Base-by-base conservation (phyloP, 2,888 invertebrate species). In the Diplolepis rosae region DNA sequence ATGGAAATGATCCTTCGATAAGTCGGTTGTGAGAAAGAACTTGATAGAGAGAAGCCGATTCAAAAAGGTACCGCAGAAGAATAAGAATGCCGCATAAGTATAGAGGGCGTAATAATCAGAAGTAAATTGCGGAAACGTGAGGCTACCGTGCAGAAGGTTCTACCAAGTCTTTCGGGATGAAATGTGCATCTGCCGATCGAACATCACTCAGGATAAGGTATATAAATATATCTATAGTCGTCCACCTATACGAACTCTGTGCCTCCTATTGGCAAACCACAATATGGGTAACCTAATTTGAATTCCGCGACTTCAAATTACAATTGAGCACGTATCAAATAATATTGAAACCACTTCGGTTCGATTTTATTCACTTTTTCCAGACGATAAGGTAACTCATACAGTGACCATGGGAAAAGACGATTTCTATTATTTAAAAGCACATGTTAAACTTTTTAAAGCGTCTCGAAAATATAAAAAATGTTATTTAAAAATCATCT, bases 261-360 rank as follows among this genome's bases (percentile, higher is more conserved):
- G 9, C 22, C 35, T 54, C 15, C 22, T 39, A 42, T 52, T 61
- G 42, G 24, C 69, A 69, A 72, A 70, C 66, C 71, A 39, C 67
- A 56, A 65, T 66, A 68, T 70, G 68, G 67, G 74, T 81, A 82
- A 81, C 80, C 81, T 79, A 79, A 82, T 81, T 82, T 81, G 79
- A 81, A 81, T 76, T 75, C 73, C 69, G 56, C 61, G 69, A 54
- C 67, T 45, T 68, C 70, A 75, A 71, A 69, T 71, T 69, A 80
- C 85, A 86, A 88, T 88, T 84, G 87, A 87, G 87, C 87, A 88
- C 88, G 88, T 88, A 88, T 88, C 85, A 83, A 87, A 86, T 88
- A 84, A 87, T 87, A 87, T 87, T 83, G 78, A 85, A 82, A 83
- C 79, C 85, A 80, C 87, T 86, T 85, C 84, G 83, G 83, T 88